These are phyloP conservation scores for Capromys pilorides DNA, from an alignment of 2,797 vertebrate genomes.

Conservation along the genomic window DNA sequence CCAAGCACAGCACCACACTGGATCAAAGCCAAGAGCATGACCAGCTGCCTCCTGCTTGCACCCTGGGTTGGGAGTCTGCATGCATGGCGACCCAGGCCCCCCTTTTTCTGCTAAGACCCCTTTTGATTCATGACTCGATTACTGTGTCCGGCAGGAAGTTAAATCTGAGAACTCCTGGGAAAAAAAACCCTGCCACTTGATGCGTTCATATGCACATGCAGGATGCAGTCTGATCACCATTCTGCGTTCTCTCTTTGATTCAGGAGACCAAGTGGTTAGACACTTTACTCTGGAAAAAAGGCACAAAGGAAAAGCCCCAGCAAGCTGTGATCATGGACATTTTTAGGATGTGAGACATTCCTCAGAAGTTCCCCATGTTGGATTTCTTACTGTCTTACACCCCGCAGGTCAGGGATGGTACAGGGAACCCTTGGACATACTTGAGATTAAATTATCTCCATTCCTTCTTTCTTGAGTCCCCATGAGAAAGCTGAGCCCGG, in stretches of 20 bases:
- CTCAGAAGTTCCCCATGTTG: background rate
- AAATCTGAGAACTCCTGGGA: background rate
- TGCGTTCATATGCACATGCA: background rate
- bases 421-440: constrained; percentile 48
- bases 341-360: background rate
- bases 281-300: constrained; percentile 32
- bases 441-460: constrained; percentile 79
- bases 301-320: background rate
- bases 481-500: constrained; percentile 80
- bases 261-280: background rate
- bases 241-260: background rate
- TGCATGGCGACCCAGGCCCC: rapidly evolving
- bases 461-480: constrained; percentile 72
- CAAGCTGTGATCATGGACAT: background rate
- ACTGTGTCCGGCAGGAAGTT: background rate
- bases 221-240: background rate
- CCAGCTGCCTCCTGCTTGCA: background rate
- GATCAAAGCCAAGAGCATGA: background rate
- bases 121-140: background rate
- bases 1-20: background rate
- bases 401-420: constrained; percentile 35
- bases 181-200: background rate
- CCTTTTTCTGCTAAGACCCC: background rate
- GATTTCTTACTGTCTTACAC: constrained; percentile 56
- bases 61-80: background rate